Evolutionary conservation across 2,797 vertebrate genomes (phyloP).

Genomic region (Enteromius trimaculatus): DNA sequence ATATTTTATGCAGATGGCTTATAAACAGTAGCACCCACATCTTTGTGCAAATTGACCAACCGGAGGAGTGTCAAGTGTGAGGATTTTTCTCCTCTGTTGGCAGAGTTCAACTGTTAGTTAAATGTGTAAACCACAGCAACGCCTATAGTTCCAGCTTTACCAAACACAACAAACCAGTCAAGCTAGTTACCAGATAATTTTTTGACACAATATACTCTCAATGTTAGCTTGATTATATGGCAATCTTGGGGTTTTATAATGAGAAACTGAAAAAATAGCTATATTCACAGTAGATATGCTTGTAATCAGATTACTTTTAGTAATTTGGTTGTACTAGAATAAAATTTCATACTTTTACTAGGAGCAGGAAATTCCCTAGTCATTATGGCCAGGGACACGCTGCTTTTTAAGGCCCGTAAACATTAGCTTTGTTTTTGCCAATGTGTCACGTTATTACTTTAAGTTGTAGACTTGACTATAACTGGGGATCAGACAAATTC

Average conservation of each 20-base stretch:
- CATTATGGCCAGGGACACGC: background rate
- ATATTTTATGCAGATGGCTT: conserved; percentile 64
- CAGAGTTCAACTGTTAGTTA: conserved; percentile 17
- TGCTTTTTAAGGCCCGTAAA: background rate
- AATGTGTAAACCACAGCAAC: conserved; percentile 26
- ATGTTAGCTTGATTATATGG: background rate
- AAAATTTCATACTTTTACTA: background rate
- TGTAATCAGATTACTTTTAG: background rate
- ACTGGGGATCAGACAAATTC: conserved; percentile 28
- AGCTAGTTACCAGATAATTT: conserved; percentile 15
- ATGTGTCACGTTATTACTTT: conserved; percentile 13
- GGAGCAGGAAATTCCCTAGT: background rate
- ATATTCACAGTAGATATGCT: conserved; percentile 41
- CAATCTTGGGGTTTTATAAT: background rate
- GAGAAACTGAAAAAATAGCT: background rate
- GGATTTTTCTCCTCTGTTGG: conserved; percentile 47
- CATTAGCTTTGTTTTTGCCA: background rate
- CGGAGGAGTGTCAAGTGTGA: conserved; percentile 54
- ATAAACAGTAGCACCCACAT: conserved; percentile 63
- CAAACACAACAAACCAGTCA: conserved; percentile 35
- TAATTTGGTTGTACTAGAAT: conserved; percentile 7
- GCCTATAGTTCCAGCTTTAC: conserved; percentile 14
- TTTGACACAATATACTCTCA: conserved; percentile 26
- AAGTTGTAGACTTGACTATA: conserved; percentile 1
- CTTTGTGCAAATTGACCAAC: conserved; percentile 63